Conservation (phyloP, 1,140 invertebrate species). For the Listronotus oregonensis region DNA sequence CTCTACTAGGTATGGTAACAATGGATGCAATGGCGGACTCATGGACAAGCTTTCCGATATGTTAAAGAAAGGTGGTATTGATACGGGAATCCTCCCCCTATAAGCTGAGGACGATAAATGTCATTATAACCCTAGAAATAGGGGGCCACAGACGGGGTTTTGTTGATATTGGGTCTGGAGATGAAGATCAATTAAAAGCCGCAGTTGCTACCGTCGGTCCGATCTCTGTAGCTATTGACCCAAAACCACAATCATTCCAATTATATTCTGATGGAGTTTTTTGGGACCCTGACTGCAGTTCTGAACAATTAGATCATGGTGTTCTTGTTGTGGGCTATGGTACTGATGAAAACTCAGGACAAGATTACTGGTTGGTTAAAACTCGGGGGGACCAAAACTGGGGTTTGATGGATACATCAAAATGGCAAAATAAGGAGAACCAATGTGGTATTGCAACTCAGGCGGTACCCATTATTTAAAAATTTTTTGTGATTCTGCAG, state of each 20-base stretch:
- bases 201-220: conserved; percentile 92
- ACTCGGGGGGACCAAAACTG: conserved; percentile 83
- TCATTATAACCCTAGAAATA: conserved; percentile 64
- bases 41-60: conserved; percentile 95
- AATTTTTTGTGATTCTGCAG: background rate
- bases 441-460: conserved; percentile 86
- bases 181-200: conserved; percentile 73
- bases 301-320: conserved; percentile 83
- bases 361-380: conserved; percentile 87
- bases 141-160: conserved; percentile 86
- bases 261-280: conserved; percentile 68
- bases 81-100: conserved; percentile 95
- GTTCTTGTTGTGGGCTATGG: conserved; percentile 87
- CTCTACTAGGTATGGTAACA: conserved; percentile 85
- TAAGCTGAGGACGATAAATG: conserved; percentile 75
- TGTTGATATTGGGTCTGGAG: conserved; percentile 76
- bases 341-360: conserved; percentile 59
- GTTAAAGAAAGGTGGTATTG: conserved; percentile 86
- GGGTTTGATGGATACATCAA: conserved; percentile 89
- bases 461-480: conserved; percentile 82
- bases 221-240: conserved; percentile 90
- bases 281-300: conserved; percentile 69
- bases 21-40: conserved; percentile 94
- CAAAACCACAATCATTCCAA: conserved; percentile 75
- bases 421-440: conserved; percentile 88